A percentile compares a stretch with the other conserved stretches of the same genome.
Conservation (phyloP, 2,888 invertebrate species). For the Platerodrilus igneus region DNA sequence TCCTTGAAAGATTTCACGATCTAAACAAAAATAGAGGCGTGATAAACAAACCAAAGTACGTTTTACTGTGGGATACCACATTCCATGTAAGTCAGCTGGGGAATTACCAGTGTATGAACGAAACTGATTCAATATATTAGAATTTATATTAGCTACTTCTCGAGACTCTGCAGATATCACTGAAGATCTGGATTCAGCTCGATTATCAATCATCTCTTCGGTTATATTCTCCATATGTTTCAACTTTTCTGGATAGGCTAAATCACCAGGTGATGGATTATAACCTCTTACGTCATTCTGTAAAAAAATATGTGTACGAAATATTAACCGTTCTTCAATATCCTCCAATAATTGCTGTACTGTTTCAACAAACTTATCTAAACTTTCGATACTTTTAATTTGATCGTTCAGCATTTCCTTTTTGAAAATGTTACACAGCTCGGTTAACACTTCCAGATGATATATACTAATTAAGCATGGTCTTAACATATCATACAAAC, state of each 20-base stretch:
- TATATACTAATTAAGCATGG: constrained; percentile 95
- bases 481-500: constrained; percentile 85
- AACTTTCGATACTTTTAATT: constrained; percentile 58
- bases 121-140: constrained; percentile 43
- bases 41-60: constrained; percentile 92
- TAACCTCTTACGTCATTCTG: constrained; percentile 85
- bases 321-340: constrained; percentile 93
- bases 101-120: constrained; percentile 50
- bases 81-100: constrained; percentile 87
- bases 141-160: constrained; percentile 65
- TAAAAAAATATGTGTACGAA: constrained; percentile 90
- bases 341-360: constrained; percentile 85
- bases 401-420: constrained; percentile 91
- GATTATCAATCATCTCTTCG: constrained; percentile 43
- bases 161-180: constrained; percentile 65
- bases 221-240: constrained; percentile 84
- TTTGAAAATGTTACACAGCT: constrained; percentile 89
- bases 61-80: constrained; percentile 99
- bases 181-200: constrained; percentile 66
- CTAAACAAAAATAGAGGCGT: constrained; percentile 86
- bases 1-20: constrained; percentile 93
- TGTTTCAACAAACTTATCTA: constrained; percentile 64
- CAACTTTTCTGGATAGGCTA: constrained; percentile 96
- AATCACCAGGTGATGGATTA: constrained; percentile 88
- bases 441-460: constrained; percentile 94